A percentile compares a stretch with the other conserved stretches of the same genome.
These are phyloP conservation scores for Cyrtonyx montezumae DNA, from an alignment of 2,113 vertebrate genomes.

Conservation along the genomic window DNA sequence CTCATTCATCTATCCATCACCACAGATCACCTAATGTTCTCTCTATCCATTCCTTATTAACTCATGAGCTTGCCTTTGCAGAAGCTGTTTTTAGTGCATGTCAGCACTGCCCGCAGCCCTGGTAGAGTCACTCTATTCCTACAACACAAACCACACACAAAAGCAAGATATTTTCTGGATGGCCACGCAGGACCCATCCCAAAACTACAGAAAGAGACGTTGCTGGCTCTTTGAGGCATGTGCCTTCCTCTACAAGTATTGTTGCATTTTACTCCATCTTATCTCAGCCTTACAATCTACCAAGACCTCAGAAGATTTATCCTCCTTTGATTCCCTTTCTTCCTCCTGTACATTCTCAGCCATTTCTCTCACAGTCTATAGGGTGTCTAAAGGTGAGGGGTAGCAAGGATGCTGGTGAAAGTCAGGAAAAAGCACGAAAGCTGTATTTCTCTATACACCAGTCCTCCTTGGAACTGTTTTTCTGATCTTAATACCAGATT, in stretches of 20 bases:
- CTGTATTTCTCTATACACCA: background rate
- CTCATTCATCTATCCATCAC: background rate
- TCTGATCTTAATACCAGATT: background rate
- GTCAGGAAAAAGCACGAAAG: accelerated
- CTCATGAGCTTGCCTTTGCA: background rate
- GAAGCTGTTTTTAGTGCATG: background rate
- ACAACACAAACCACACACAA: background rate
- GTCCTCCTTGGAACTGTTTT: background rate
- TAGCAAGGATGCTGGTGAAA: background rate
- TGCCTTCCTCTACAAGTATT: accelerated
- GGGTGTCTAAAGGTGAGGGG: background rate
- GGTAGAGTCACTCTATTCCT: background rate
- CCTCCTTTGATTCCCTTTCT: background rate
- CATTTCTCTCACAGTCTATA: background rate
- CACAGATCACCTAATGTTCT: background rate
- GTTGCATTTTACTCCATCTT: background rate
- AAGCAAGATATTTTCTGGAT: background rate
- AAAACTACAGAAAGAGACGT: background rate
- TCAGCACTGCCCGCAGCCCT: background rate
- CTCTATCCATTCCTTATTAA: background rate
- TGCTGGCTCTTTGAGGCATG: accelerated
- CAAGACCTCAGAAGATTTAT: background rate
- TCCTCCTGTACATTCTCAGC: background rate
- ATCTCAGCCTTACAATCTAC: background rate
- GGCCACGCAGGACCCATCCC: background rate